Percentiles rank a stretch among this genome's conserved stretches.
phyloP scores from a whole-genome alignment of 2,888 invertebrate species.

The Tortrix viridana region DNA sequence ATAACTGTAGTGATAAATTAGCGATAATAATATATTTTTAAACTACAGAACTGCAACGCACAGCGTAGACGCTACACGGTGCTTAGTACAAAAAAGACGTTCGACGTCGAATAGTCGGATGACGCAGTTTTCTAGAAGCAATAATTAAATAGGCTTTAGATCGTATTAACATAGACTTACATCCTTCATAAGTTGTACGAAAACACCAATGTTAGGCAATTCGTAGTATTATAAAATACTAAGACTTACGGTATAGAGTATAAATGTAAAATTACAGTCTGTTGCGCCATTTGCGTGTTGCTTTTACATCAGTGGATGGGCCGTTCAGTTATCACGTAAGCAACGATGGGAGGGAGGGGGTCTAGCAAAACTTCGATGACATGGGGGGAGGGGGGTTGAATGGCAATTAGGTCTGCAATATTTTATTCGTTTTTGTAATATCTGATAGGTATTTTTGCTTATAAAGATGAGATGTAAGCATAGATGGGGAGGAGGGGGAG shows the following conservation, averaged over 20 bases:
- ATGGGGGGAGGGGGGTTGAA: no score
- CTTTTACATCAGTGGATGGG: background rate
- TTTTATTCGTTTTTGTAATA: no score
- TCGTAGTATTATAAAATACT: slow-evolving; percentile 35
- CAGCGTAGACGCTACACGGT: slow-evolving; percentile 31
- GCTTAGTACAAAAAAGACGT: slow-evolving; percentile 37
- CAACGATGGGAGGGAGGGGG: no score
- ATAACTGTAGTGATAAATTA: no score
- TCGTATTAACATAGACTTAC: slow-evolving; percentile 26
- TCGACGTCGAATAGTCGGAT: slow-evolving; percentile 11
- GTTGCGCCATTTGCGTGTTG: slow-evolving; percentile 3
- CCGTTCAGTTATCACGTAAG: no score
- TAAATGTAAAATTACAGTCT: slow-evolving; percentile 12
- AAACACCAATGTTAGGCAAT: slow-evolving; percentile 34
- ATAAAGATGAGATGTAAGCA: no score
- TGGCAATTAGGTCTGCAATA: no score
- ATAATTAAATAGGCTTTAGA: slow-evolving; percentile 34
- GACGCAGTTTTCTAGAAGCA: slow-evolving; percentile 24
- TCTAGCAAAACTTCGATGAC: no score
- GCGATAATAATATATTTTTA: no score
- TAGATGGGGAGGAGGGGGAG: no score
- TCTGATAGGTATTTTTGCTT: no score
- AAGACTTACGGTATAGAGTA: slow-evolving; percentile 29
- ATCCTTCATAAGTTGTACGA: slow-evolving; percentile 36
- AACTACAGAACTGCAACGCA: background rate